Evolutionary conservation across 2,888 invertebrate species (phyloP).

Genomic region (Charanyca ferruginea): DNA sequence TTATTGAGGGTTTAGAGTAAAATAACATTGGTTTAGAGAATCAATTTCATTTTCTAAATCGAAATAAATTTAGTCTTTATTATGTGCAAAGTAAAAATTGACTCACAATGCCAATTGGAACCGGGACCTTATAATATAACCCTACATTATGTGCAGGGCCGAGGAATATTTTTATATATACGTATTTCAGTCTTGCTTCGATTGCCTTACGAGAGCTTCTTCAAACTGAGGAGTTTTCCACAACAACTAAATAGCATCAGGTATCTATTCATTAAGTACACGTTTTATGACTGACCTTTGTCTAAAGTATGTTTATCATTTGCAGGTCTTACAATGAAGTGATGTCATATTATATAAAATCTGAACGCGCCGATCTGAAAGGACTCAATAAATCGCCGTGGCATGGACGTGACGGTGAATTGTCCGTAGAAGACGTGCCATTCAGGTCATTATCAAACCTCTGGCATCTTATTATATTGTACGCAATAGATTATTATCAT

Average conservation of each 20-base stretch:
- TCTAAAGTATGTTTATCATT: constrained; percentile 23
- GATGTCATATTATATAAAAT: constrained; percentile 91
- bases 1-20: too few species aligned
- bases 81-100: too few species aligned
- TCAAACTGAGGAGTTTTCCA: too few species aligned
- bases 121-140: neutral
- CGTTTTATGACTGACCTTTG: too few species aligned
- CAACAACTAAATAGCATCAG: too few species aligned
- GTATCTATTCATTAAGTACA: too few species aligned
- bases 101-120: too few species aligned
- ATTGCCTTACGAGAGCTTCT: neutral
- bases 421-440: constrained; percentile 92
- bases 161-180: neutral
- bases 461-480: neutral
- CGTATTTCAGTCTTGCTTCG: neutral
- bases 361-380: constrained; percentile 89
- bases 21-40: too few species aligned
- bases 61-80: too few species aligned
- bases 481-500: constrained; percentile 10
- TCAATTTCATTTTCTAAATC: too few species aligned
- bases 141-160: neutral
- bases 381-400: constrained; percentile 87
- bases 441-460: constrained; percentile 80
- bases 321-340: constrained; percentile 92
- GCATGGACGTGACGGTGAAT: constrained; percentile 92